These are phyloP conservation scores for Anagrus nilaparvatae DNA, from an alignment of 1,140 invertebrate species.

Conservation along the genomic window DNA sequence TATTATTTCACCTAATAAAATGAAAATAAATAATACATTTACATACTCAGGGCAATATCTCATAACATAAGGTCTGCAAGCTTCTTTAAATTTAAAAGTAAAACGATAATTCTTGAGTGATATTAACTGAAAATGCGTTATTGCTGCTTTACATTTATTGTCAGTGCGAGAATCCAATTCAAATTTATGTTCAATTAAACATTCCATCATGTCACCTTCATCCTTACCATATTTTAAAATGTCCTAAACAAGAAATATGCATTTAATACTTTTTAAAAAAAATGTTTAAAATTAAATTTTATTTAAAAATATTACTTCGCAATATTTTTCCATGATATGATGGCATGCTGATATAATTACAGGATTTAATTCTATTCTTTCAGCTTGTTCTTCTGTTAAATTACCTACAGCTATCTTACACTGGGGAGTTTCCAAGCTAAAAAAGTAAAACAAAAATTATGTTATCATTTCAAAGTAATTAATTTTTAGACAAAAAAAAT, in stretches of 20 bases:
- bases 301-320: constrained; percentile 43
- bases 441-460: constrained; percentile 12
- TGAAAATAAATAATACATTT: constrained; percentile 25
- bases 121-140: constrained; percentile 90
- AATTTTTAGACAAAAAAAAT: too few relatives aligned
- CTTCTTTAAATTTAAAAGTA: constrained; percentile 89
- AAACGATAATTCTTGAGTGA: constrained; percentile 91
- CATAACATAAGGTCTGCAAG: constrained; percentile 76
- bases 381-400: constrained; percentile 82
- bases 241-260: constrained; percentile 25
- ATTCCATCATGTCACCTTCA: constrained; percentile 84
- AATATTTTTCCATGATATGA: constrained; percentile 73
- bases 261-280: neutral
- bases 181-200: constrained; percentile 88
- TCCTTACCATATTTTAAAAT: constrained; percentile 60
- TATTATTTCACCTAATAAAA: neutral
- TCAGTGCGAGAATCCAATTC: constrained; percentile 62
- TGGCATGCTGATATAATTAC: constrained; percentile 74
- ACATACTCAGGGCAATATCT: constrained; percentile 60
- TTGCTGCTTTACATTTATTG: constrained; percentile 80
- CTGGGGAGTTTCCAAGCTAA: constrained; percentile 42
- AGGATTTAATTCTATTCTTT: constrained; percentile 76
- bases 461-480: constrained; percentile 1
- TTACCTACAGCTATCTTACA: constrained; percentile 72
- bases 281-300: neutral